Evolutionary conservation across 1,140 invertebrate species (phyloP).

Genomic region (Drosophila ficusphila): DNA sequence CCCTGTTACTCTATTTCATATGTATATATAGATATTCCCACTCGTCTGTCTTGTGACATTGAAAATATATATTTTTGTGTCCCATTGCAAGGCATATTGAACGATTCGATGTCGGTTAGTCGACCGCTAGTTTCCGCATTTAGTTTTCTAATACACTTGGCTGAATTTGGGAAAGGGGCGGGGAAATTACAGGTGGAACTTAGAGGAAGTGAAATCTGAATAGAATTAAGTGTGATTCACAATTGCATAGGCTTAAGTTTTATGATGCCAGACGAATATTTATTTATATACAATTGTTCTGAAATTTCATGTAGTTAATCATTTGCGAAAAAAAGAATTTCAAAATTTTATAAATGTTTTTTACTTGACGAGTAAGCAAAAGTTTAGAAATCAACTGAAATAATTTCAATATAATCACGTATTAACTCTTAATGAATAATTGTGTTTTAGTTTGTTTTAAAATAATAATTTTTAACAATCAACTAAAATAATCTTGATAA

Average conservation of each 20-base stretch:
- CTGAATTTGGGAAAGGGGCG: background rate
- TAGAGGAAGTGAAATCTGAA: constrained; percentile 15
- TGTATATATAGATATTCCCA: constrained; percentile 29
- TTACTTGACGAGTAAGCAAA: too few species aligned
- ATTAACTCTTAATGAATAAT: too few species aligned
- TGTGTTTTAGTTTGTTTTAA: too few species aligned
- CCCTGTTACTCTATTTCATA: constrained; percentile 59
- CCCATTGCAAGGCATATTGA: constrained; percentile 23
- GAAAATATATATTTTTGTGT: constrained; percentile 58
- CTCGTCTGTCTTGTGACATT: constrained; percentile 52
- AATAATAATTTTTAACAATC: background rate
- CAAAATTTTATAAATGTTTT: too few species aligned
- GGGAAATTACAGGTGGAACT: constrained; percentile 37
- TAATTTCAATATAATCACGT: too few species aligned
- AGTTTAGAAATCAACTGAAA: too few species aligned
- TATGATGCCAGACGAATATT: background rate
- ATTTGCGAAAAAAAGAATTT: too few species aligned
- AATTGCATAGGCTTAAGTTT: background rate
- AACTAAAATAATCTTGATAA: background rate
- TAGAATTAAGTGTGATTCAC: background rate
- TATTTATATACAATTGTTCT: background rate
- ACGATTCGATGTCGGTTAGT: constrained; percentile 43
- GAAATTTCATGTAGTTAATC: too few species aligned
- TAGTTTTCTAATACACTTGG: constrained; percentile 33
- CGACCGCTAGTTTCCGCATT: constrained; percentile 47